A percentile compares a stretch with the other conserved stretches of the same genome.
Conservation (phyloP, 2,888 invertebrate species). For the Scelioninae gen. 2 region DNA sequence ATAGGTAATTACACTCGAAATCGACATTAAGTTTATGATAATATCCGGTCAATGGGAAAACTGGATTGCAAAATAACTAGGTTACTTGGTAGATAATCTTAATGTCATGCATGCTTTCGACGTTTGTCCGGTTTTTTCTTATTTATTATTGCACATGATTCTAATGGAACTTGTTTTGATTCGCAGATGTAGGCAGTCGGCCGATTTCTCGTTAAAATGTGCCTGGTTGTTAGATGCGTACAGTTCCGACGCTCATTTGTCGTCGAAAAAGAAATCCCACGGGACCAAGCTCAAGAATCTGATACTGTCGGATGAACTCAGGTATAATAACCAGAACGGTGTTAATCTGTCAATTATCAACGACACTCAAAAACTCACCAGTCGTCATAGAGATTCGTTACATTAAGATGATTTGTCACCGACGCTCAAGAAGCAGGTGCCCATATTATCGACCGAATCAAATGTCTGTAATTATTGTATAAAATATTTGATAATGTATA, state of each 20-base stretch:
- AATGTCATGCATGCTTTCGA: slow-evolving; percentile 10
- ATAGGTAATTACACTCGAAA: slow-evolving; percentile 78
- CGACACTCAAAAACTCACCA: too few species aligned
- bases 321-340: slow-evolving; percentile 60
- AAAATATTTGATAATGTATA: too few species aligned
- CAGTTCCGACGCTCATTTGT: slow-evolving; percentile 83
- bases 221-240: slow-evolving; percentile 98
- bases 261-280: slow-evolving; percentile 84
- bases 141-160: too few species aligned
- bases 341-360: not conserved
- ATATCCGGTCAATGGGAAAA: slow-evolving; percentile 5
- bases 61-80: slow-evolving; percentile 1
- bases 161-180: slow-evolving; percentile 60
- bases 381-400: too few species aligned
- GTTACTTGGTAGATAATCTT: slow-evolving; percentile 1
- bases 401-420: too few species aligned
- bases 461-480: too few species aligned
- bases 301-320: slow-evolving; percentile 83
- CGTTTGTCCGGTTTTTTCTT: too few species aligned
- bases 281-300: slow-evolving; percentile 85
- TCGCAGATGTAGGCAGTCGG: slow-evolving; percentile 91
- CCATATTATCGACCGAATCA: too few species aligned
- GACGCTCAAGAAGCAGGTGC: too few species aligned
- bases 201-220: slow-evolving; percentile 96
- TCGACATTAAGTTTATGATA: slow-evolving; percentile 15